These are phyloP conservation scores for Zaprionus obscuricornis DNA, from an alignment of 2,888 invertebrate species.

Conservation along the genomic window DNA sequence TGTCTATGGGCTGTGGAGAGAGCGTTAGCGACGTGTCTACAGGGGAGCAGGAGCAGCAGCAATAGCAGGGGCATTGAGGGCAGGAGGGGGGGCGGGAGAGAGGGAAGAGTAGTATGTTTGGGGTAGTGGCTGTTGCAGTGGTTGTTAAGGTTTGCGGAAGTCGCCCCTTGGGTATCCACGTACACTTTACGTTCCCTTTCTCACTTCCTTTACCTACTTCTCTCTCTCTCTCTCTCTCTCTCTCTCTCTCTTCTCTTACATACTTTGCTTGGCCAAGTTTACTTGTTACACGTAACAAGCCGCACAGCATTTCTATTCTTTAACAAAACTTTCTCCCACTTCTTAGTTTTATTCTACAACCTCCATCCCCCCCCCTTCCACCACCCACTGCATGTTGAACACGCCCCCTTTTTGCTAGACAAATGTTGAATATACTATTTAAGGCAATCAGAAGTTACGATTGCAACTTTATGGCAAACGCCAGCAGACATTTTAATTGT, in stretches of 20 bases:
- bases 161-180: constrained; percentile 43
- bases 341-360: background rate
- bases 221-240: background rate
- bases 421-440: constrained; percentile 26
- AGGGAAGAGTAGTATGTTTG: background rate
- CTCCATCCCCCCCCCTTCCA: background rate
- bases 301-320: constrained; percentile 41
- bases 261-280: constrained; percentile 36
- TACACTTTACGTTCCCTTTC: too few relatives aligned
- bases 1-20: constrained; percentile 35
- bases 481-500: constrained; percentile 56
- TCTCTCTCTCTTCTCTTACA: too few relatives aligned
- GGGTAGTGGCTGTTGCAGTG: constrained; percentile 1
- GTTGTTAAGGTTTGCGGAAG: constrained; percentile 39
- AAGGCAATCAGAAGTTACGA: constrained; percentile 44
- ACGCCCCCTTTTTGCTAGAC: background rate
- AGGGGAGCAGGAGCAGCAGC: too few relatives aligned
- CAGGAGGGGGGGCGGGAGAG: background rate
- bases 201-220: background rate
- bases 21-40: too few relatives aligned
- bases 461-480: constrained; percentile 40
- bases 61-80: too few relatives aligned
- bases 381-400: too few relatives aligned
- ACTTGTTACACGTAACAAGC: constrained; percentile 66
- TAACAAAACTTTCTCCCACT: background rate